Conservation (phyloP, 2,113 vertebrate genomes). For the Glareola pratincola region DNA sequence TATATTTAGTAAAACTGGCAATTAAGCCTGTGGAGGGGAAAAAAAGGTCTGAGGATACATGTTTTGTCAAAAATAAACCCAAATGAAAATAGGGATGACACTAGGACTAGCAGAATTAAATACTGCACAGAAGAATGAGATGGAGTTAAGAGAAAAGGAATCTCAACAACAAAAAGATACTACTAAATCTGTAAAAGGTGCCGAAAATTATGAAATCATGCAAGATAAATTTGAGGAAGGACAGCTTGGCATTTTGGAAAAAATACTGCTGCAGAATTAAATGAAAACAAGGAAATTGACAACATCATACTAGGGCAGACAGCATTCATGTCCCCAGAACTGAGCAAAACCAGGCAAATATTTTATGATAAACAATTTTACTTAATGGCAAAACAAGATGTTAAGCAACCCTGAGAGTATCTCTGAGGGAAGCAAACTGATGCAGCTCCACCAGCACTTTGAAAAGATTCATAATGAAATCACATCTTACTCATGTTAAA, state of each 20-base stretch:
- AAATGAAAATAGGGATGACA: neutral
- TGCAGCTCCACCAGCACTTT: slow-evolving; percentile 67
- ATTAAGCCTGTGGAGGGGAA: neutral
- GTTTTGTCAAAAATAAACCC: neutral
- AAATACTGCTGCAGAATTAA: neutral
- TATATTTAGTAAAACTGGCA: neutral
- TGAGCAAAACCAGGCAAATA: neutral
- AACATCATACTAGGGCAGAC: neutral
- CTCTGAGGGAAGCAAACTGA: slow-evolving; percentile 62
- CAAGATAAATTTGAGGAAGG: neutral
- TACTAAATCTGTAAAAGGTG: neutral
- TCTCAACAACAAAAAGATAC: neutral
- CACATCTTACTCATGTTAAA: neutral
- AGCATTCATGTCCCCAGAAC: neutral
- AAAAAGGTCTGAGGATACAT: neutral
- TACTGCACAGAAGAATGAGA: neutral
- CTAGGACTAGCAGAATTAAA: neutral
- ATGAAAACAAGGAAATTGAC: neutral
- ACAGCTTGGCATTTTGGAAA: neutral
- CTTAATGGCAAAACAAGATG: slow-evolving; percentile 23
- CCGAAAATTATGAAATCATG: neutral
- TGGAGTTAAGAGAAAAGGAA: neutral
- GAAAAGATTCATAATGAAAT: neutral
- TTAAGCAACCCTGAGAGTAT: slow-evolving; percentile 29
- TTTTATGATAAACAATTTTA: slow-evolving; percentile 7